Evolutionary conservation across 2,888 invertebrate species (phyloP).

Genomic region (Heliconius ethilla): DNA sequence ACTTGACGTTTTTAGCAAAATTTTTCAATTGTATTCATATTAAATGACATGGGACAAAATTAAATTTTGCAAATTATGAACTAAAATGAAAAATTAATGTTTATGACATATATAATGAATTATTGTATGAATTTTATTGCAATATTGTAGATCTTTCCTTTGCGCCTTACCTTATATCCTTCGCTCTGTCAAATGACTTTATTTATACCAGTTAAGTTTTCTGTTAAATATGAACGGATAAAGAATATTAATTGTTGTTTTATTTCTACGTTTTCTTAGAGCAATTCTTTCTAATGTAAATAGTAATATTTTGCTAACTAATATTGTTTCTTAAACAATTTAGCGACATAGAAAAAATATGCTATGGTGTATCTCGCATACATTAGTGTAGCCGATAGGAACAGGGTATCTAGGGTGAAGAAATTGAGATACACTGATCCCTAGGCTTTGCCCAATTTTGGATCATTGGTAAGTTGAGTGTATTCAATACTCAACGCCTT

Average conservation of each 20-base stretch:
- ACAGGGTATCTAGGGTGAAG: no score
- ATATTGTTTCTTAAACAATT: no score
- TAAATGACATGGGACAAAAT: neutral
- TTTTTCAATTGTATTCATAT: conserved; percentile 9
- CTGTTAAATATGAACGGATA: conserved; percentile 47
- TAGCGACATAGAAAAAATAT: no score
- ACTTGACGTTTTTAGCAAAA: conserved; percentile 20
- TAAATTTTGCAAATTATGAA: neutral
- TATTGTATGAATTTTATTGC: conserved; percentile 34
- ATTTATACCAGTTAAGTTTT: conserved; percentile 45
- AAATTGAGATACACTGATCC: no score
- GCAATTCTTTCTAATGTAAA: neutral
- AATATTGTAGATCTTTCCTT: conserved; percentile 28
- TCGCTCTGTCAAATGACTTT: conserved; percentile 44
- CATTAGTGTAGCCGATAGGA: no score
- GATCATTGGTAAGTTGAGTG: no score
- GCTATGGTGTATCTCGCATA: no score
- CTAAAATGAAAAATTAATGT: conserved; percentile 3
- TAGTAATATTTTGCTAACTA: neutral
- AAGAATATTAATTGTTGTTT: conserved; percentile 43
- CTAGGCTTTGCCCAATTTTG: no score
- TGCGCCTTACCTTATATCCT: conserved; percentile 35
- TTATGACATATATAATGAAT: conserved; percentile 27
- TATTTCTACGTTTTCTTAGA: conserved; percentile 27
- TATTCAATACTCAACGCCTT: no score